Percentiles rank a stretch among this genome's conserved stretches.
Conservation (phyloP, 2,888 invertebrate genomes). For the Ashinkailepas kermadecensis region DNA sequence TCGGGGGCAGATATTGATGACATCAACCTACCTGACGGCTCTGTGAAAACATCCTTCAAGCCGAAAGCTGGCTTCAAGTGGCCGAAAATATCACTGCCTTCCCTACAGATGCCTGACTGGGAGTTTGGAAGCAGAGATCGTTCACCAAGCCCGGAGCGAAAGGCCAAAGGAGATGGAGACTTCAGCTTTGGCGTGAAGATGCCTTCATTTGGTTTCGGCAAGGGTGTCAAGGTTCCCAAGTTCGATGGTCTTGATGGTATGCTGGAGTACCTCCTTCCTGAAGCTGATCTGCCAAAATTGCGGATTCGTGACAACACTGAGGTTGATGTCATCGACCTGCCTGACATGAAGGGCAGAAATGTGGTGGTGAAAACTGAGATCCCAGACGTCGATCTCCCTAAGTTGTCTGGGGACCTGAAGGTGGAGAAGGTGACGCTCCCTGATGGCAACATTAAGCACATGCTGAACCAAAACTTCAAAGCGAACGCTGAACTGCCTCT, state of each 20-base stretch:
- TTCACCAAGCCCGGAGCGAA: background rate
- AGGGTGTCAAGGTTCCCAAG: background rate
- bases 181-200: background rate
- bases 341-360: background rate
- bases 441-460: background rate
- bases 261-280: background rate
- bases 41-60: background rate
- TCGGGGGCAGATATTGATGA: background rate
- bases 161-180: background rate
- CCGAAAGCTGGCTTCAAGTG: background rate
- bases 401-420: background rate
- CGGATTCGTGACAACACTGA: conserved; percentile 4
- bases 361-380: background rate
- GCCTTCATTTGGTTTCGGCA: background rate
- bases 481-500: background rate
- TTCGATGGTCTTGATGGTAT: background rate
- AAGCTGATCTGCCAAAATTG: background rate
- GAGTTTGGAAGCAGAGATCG: background rate
- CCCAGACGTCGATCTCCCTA: background rate
- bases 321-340: background rate
- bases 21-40: background rate
- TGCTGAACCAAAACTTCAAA: background rate
- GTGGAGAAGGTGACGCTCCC: background rate
- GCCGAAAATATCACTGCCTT: background rate
- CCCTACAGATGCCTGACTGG: background rate